Evolutionary conservation across 2,113 vertebrate genomes (phyloP), one percentile per base, ranked within the genome.

Genomic region (Tapirus terrestris): DNA sequence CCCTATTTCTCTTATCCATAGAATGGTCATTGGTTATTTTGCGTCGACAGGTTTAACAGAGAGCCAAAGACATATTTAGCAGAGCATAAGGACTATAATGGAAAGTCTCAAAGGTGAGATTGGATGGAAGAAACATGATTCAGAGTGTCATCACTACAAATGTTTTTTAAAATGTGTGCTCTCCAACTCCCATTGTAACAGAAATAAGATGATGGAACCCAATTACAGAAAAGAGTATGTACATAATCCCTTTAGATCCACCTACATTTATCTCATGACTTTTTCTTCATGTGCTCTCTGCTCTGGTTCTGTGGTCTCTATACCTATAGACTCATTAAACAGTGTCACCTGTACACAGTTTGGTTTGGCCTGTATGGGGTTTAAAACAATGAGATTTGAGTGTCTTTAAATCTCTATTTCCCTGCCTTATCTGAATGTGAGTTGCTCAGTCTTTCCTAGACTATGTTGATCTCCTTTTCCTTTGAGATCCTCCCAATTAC

Each of bases 341-440:
- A 82, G 14, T 21, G 56, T 80, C 72, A 89, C 11, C 39, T 23
- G 5, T 31, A 53, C 43, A 21, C 4, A 67, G 27, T 39, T 80
- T 76, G 53, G 9, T 79, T 94, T 81, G 20, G 18, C 10, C 25
- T 87, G 25, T 36, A 33, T 16, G 60, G 23, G 43, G 53, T 85
- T 88, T 84, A 72, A 88, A 87, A 68, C 39, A 88, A 77, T 93
- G 67, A 63, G 29, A 29, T 81, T 86, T 70, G 65, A 90, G 53
- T 45, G 6, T 51, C 29, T 75, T 80, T 65, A 92, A 89, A n/a
- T 72, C 13, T 3, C 5, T 36, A 14, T 76, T 90, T 95, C 21
- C 60, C 39, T 92, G 29, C 27, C 86, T 90, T 80, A 56, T 51
- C 36, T 36, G 39, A 81, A 33, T 61, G 13, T 36, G 29, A 70